Base-by-base conservation (phyloP, 2,113 vertebrate genomes). In the Irena cyanogastra region DNA sequence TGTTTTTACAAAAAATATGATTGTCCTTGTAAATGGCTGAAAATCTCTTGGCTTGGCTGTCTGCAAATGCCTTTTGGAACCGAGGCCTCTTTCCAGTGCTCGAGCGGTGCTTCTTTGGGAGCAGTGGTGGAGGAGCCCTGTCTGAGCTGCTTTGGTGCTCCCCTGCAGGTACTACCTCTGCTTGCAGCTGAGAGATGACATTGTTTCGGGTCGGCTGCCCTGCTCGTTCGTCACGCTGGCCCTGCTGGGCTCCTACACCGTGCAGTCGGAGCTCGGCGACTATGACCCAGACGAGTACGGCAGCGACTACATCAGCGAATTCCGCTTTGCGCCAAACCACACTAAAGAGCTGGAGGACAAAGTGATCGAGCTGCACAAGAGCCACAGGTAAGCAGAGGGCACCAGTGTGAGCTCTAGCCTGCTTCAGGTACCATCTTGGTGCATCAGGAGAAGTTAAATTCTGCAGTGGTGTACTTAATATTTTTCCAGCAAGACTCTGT, bases 281-380 rank as follows among this genome's bases (percentile, higher is more conserved):
- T 99, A 99, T 1, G 99, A 99, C 94, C 98, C 98, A 0, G 99
- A 99, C 0, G 99, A 99, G 64, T 98, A 98, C 4, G 98, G 98
- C 74, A 98, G 97, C 3, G 99, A 99, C 95, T 99, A 99, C 75
- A 93, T 99, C 92, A 99, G 98, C 1, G 99, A 99, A 27, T 98
- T 99, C 76, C 99, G 98, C 94, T 98, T 99, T 1, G 99, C 99
- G 3, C 99, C 99, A 2, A 99, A 98, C 93, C 99, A 99, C 96
- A 99, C 99, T 4, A 99, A 99, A 85, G 99, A 99, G 94, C 98
- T 99, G 45, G 99, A 99, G 96, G 99, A 99, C 57, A 99, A 99
- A 83, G 98, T 99, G 75, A 98, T 99, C 3, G 99, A 99, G 81
- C 98, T 99, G 61, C 99, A 99, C 98, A 99, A 99, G 97, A 99